Evolutionary conservation across 35 echinoderm and acorn worm species (phyloP).

Genomic region (Strongylocentrotus purpuratus): DNA sequence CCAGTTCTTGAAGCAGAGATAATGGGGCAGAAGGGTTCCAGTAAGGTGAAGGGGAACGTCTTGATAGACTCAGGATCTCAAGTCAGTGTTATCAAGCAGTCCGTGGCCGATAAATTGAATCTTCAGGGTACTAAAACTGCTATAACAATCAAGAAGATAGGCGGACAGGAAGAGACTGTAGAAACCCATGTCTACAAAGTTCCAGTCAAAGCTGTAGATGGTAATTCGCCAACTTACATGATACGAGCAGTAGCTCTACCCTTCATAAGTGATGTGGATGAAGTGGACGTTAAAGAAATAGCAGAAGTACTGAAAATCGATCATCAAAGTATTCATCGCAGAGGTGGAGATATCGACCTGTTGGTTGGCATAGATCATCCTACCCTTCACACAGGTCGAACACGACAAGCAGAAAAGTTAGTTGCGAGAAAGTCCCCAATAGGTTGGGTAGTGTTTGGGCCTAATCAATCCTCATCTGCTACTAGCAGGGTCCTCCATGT

Average conservation of each 20-base stretch:
- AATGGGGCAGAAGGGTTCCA: neutral
- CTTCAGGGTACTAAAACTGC: too few species aligned
- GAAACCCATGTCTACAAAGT: conserved; percentile 50
- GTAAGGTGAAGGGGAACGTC: neutral
- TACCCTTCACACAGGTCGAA: too few species aligned
- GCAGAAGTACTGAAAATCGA: conserved; percentile 34
- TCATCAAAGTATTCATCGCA: conserved; percentile 26
- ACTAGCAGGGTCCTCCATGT: conserved; percentile 55
- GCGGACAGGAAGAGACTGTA: conserved; percentile 47
- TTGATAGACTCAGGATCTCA: too few species aligned
- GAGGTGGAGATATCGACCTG: too few species aligned
- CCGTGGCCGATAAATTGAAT: too few species aligned
- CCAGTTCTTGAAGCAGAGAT: conserved; percentile 46
- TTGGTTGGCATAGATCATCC: conserved; percentile 77
- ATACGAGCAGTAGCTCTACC: too few species aligned
- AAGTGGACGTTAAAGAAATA: conserved; percentile 25
- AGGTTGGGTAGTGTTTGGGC: conserved; percentile 69
- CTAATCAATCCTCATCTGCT: too few species aligned
- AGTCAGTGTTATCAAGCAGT: too few species aligned
- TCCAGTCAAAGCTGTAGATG: neutral
- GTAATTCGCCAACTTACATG: too few species aligned
- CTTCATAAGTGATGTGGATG: too few species aligned
- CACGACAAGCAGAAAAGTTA: conserved; percentile 49
- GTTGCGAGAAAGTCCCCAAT: conserved; percentile 59
- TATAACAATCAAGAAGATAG: conserved; percentile 52